Percentiles rank a stretch among this genome's conserved stretches.
Evolutionary conservation across 2,797 vertebrate species (phyloP).

Genomic region (Acestrorhynchus altus): DNA sequence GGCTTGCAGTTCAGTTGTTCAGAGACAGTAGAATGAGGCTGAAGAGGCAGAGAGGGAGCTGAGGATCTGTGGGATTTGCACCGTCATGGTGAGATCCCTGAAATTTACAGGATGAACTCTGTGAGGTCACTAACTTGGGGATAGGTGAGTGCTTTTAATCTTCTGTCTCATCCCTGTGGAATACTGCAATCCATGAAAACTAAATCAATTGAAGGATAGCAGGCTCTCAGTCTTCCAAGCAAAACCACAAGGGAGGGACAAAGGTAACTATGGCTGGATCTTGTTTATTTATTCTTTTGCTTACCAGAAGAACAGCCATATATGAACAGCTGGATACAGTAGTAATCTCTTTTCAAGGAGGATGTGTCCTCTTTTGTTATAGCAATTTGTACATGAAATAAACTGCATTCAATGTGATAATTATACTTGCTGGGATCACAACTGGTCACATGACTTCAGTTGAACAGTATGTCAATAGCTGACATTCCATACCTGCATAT

Average conservation of each 20-base stretch:
- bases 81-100: constrained; percentile 38
- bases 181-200: constrained; percentile 14
- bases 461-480: neutral
- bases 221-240: neutral
- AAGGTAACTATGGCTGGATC: neutral
- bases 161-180: constrained; percentile 19
- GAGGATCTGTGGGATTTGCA: constrained; percentile 43
- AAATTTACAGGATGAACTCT: constrained; percentile 25
- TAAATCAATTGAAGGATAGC: constrained; percentile 22
- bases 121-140: constrained; percentile 32
- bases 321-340: neutral
- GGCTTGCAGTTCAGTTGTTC: neutral
- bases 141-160: constrained; percentile 43
- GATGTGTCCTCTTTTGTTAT: neutral
- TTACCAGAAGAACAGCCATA: neutral
- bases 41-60: constrained; percentile 6
- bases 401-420: neutral
- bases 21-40: neutral
- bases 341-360: no score
- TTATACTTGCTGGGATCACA: neutral
- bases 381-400: neutral
- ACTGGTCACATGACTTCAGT: neutral
- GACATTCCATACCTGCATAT: neutral
- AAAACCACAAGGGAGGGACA: neutral
- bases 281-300: neutral